Percentiles rank a stretch among this genome's conserved stretches.
Conservation (phyloP, 2,888 invertebrate species). For the Pinctada fucata region DNA sequence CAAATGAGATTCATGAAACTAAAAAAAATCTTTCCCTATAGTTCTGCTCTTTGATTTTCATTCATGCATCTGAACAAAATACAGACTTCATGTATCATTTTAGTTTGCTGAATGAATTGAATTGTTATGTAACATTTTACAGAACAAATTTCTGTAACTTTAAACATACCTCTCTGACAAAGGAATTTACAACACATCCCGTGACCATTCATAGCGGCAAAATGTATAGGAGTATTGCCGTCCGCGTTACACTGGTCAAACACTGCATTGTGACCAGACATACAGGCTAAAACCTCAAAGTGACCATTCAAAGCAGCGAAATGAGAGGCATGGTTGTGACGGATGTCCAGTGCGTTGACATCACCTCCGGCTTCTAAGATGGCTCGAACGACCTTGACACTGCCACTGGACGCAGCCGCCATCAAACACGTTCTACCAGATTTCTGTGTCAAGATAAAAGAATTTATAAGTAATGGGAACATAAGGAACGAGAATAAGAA, state of each 20-base stretch:
- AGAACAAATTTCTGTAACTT: neutral
- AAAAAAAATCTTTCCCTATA: too few species aligned
- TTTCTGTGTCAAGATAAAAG: constrained; percentile 59
- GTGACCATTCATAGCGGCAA: constrained; percentile 72
- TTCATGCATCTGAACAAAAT: too few species aligned
- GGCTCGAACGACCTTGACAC: constrained; percentile 71
- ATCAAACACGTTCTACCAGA: constrained; percentile 74
- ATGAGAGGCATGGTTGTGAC: constrained; percentile 73
- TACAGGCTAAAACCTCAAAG: constrained; percentile 66
- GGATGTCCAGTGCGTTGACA: constrained; percentile 66
- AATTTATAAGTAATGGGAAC: too few species aligned
- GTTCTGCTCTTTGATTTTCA: too few species aligned
- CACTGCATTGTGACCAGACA: constrained; percentile 74
- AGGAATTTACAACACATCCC: constrained; percentile 75
- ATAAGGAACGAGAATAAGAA: too few species aligned
- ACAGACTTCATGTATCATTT: too few species aligned
- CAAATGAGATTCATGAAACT: too few species aligned
- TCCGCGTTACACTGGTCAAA: constrained; percentile 74
- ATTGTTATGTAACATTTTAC: too few species aligned
- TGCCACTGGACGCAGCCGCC: constrained; percentile 75
- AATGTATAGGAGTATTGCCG: constrained; percentile 75
- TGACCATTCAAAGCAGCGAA: constrained; percentile 75
- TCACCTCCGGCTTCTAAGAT: constrained; percentile 70
- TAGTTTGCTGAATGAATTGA: too few species aligned
- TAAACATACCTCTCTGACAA: constrained; percentile 73